Evolutionary conservation across 2,113 vertebrate species (phyloP).

Genomic region (Charina bottae): DNA sequence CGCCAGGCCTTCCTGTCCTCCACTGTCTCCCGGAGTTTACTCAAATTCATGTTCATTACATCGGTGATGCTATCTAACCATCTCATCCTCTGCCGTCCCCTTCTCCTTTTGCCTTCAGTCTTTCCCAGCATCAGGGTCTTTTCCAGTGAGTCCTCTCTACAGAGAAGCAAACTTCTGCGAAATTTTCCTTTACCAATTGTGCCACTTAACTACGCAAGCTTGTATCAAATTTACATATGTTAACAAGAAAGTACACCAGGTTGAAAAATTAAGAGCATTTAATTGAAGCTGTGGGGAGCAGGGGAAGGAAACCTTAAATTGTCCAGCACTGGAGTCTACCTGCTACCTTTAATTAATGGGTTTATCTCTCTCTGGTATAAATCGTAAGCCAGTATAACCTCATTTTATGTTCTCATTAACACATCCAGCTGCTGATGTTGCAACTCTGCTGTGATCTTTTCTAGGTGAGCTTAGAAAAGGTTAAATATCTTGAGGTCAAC

Average conservation of each 20-base stretch:
- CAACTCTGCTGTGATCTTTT: neutral
- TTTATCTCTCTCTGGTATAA: constrained; percentile 29
- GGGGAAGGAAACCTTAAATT: constrained; percentile 21
- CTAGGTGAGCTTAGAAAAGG: constrained; percentile 1
- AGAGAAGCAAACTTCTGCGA: neutral
- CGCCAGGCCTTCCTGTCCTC: no score
- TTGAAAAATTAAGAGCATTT: constrained; percentile 31
- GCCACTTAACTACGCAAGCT: constrained; percentile 24
- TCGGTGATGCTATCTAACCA: no score
- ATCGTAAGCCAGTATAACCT: constrained; percentile 18
- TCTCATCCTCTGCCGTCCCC: no score
- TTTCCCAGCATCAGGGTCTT: no score
- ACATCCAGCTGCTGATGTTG: constrained; percentile 22
- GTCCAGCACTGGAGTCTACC: neutral
- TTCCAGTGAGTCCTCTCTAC: no score
- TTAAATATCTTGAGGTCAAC: constrained; percentile 16
- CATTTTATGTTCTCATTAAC: constrained; percentile 44
- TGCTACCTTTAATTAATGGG: constrained; percentile 19
- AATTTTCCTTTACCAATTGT: neutral
- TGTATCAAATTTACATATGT: constrained; percentile 22
- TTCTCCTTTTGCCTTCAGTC: no score
- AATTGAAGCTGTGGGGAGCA: constrained; percentile 34
- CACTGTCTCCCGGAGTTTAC: no score
- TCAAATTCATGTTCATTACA: no score
- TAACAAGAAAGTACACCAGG: constrained; percentile 28